Evolutionary conservation across 2,888 invertebrate species (phyloP).

Genomic region (Ischnus inquisitorius): DNA sequence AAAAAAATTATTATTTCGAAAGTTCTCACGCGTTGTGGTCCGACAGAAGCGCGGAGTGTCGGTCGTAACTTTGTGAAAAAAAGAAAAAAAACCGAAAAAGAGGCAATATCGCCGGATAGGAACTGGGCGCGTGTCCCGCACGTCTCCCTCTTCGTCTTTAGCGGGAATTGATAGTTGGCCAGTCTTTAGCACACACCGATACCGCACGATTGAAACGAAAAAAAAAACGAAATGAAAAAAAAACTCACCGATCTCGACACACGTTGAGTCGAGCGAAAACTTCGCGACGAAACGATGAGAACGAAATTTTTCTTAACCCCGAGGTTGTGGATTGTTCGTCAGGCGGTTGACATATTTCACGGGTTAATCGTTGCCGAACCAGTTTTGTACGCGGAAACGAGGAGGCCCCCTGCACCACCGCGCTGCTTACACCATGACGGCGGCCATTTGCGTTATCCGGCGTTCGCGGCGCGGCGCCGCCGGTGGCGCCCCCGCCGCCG

Average conservation of each 20-base stretch:
- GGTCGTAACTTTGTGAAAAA: neutral
- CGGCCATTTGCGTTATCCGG: constrained; percentile 79
- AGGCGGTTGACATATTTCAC: constrained; percentile 65
- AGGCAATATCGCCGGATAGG: constrained; percentile 47
- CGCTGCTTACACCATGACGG: constrained; percentile 73
- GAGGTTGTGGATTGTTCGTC: constrained; percentile 20
- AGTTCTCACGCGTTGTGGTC: neutral
- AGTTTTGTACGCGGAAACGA: constrained; percentile 65
- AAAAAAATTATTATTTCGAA: neutral
- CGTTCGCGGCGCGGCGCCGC: constrained; percentile 46
- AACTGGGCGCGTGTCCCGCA: constrained; percentile 66
- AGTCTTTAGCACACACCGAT: constrained; percentile 6
- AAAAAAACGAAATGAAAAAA: too few relatives aligned
- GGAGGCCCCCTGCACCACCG: constrained; percentile 69
- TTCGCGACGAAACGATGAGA: constrained; percentile 15
- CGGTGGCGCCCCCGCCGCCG: constrained; percentile 56
- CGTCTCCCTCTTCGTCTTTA: constrained; percentile 47
- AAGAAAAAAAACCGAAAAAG: too few relatives aligned
- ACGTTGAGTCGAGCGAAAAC: neutral
- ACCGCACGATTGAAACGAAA: neutral
- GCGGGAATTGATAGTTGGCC: constrained; percentile 54
- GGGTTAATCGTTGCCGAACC: constrained; percentile 38
- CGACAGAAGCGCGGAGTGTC: neutral
- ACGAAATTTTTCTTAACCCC: constrained; percentile 1
- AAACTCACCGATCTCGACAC: constrained; percentile 15